Evolutionary conservation across 2,888 invertebrate species (phyloP).

Genomic region (Pseudoips prasinana): DNA sequence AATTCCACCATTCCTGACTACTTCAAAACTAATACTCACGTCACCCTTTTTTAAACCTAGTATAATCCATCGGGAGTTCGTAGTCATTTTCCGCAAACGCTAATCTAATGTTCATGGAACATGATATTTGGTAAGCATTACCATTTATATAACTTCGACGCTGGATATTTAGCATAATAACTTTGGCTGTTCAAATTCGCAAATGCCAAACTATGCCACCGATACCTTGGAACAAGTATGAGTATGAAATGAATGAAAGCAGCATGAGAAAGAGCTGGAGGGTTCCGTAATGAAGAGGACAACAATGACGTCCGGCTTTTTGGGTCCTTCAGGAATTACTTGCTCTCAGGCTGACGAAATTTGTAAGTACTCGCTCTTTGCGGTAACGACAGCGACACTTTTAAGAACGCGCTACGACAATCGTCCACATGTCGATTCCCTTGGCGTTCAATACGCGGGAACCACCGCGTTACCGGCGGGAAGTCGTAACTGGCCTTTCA

Average conservation of each 20-base stretch:
- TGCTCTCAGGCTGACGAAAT: constrained; percentile 36
- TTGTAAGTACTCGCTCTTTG: constrained; percentile 32
- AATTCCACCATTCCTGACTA: constrained; percentile 6
- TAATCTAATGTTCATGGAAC: constrained; percentile 31
- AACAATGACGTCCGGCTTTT: constrained; percentile 25
- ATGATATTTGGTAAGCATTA: constrained; percentile 40
- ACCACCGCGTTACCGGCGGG: constrained; percentile 46
- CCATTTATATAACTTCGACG: constrained; percentile 44
- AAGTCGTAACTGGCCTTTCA: constrained; percentile 31
- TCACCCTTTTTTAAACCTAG: constrained; percentile 2
- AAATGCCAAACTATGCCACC: constrained; percentile 37
- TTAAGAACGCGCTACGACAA: constrained; percentile 28
- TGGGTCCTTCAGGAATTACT: constrained; percentile 31
- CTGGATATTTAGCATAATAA: constrained; percentile 29
- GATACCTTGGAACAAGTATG: constrained; percentile 32
- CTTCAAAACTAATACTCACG: constrained; percentile 16
- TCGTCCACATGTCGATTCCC: constrained; percentile 38
- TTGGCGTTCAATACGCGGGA: constrained; percentile 53
- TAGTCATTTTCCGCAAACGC: constrained; percentile 14
- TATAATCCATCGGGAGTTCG: constrained; percentile 6
- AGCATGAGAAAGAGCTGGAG: constrained; percentile 17
- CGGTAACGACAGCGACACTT: constrained; percentile 31
- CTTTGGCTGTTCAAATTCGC: constrained; percentile 32
- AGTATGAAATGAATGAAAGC: constrained; percentile 34
- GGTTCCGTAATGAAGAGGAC: constrained; percentile 22